Base-by-base conservation (phyloP, 2,888 invertebrate species). In the Apocheima hispidaria region DNA sequence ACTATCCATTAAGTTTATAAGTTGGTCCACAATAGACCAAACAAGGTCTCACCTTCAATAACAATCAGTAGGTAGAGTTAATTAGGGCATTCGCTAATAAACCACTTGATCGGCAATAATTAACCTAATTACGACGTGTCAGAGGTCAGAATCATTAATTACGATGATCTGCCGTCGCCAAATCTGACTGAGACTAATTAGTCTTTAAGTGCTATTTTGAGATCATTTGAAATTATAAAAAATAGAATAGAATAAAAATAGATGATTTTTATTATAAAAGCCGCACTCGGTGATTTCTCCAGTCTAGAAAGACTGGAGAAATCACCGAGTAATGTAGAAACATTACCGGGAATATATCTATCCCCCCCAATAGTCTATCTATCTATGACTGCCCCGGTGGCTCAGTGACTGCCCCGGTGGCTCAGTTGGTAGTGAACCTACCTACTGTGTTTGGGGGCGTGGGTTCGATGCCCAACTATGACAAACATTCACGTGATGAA, bases 121-220 rank as follows among this genome's bases (percentile, higher is more conserved):
- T 90, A 89, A 90, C 88, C 88, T 84, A 89, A 89, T 91, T 88
- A 88, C 61, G 71, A 75, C 77, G 82, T 84, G 85, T 81, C 86
- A 83, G 78, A 80, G 85, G 63, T 61, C 61, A 61, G 30, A 66
- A 67, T 65, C 63, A 84, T 81, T 83, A 83, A 84, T 83, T 82
- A 79, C 69, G 75, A 78, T 81, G 78, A 81, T 84, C 77, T 74
- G 73, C 71, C 67, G 72, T 72, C 71, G 74, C 78, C 76, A 81
- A 84, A 84, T 82, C 82, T 83, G 75, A 71, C 71, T 71, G 33
- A n/a, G 67, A 69, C 69, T 77, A 79, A 81, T 79, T 72, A 78
- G 67, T 63, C 21, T 49, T 43, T 18, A 21, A 52, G 30, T 16
- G 16, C 33, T 61, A 48, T 48, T 41, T 56, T 41, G 20, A 41